A percentile compares a stretch with the other conserved stretches of the same genome.
Evolutionary conservation across 2,797 vertebrate species (phyloP).

Genomic region (Ctenochaetus hawaiiensis): DNA sequence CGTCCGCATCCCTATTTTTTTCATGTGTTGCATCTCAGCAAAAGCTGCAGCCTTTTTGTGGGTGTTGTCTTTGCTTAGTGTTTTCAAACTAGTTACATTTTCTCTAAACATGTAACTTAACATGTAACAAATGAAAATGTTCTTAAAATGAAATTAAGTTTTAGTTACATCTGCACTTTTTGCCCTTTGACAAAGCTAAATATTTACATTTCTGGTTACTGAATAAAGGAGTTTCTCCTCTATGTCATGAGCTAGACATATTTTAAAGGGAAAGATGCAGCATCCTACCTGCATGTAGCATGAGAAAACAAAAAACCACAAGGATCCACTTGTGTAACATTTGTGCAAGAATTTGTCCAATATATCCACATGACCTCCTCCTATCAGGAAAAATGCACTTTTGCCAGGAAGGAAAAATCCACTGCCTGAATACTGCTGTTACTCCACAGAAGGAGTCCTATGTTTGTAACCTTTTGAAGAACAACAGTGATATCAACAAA

Average conservation of each 20-base stretch:
- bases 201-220: slow-evolving; percentile 40
- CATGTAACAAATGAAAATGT: background rate
- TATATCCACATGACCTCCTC: background rate
- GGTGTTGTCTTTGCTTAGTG: background rate
- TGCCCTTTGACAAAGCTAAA: slow-evolving; percentile 13
- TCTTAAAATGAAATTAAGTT: background rate
- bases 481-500: background rate
- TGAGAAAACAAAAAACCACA: background rate
- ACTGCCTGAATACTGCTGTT: no score
- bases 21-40: background rate
- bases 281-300: background rate
- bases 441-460: background rate
- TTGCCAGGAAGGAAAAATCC: background rate
- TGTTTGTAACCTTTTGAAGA: background rate
- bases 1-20: slow-evolving; percentile 44
- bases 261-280: background rate
- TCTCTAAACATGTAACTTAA: background rate
- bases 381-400: slow-evolving; percentile 3
- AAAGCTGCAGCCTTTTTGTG: slow-evolving; percentile 1
- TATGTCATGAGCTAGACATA: background rate
- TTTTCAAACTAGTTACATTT: background rate
- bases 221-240: background rate
- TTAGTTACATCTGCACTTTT: background rate
- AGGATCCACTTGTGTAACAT: slow-evolving; percentile 29
- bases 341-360: background rate